Conservation (phyloP, 2,888 invertebrate species). For the Aelia acuminata region DNA sequence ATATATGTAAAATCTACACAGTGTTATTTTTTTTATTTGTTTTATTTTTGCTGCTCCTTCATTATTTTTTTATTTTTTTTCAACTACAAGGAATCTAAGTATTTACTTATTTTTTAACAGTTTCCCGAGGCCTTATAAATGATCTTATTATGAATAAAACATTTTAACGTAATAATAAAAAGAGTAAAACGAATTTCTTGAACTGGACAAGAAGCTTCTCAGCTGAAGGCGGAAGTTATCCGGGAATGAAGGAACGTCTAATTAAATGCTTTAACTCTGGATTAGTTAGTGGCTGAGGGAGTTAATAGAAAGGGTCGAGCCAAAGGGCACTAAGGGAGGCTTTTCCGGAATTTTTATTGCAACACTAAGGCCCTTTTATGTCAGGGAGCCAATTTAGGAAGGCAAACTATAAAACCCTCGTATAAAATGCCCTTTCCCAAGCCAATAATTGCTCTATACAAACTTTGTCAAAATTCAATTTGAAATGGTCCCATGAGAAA, state of each 20-base stretch:
- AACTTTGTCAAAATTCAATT: neutral
- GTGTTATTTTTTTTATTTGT: no score
- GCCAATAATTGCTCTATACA: neutral
- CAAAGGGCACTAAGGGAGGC: neutral
- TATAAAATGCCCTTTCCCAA: neutral
- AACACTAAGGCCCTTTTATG: slow-evolving; percentile 9
- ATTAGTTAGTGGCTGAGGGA: neutral
- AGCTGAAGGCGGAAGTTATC: no score
- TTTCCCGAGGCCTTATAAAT: no score
- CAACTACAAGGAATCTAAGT: no score
- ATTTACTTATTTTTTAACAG: no score
- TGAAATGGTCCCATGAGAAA: neutral
- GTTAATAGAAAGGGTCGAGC: neutral
- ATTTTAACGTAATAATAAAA: no score
- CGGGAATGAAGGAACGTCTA: neutral
- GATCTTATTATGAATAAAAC: no score
- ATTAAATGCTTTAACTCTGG: neutral
- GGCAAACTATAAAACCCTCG: neutral
- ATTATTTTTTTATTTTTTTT: no score
- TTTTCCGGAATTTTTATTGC: slow-evolving; percentile 25
- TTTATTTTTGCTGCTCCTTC: no score
- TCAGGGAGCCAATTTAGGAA: slow-evolving; percentile 23
- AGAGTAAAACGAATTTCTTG: no score
- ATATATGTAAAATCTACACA: no score
- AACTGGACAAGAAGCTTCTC: neutral